Base-by-base conservation (phyloP, 2,888 invertebrate species). In the Drosophila diplacantha region DNA sequence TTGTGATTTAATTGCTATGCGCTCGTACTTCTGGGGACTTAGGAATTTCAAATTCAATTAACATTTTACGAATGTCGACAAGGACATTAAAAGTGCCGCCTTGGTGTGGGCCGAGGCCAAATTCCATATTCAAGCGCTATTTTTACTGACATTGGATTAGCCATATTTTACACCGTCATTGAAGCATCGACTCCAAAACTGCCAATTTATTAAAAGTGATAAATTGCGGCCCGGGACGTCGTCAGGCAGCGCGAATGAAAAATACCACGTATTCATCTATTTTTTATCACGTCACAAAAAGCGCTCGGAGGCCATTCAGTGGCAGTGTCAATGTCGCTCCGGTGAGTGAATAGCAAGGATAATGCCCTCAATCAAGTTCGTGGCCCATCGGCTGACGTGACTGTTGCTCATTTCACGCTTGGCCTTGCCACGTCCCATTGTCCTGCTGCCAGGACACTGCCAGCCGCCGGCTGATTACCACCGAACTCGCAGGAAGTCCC, bases 331-430 rank as follows among this genome's bases (percentile, higher is more conserved):
- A 54, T 54, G 47, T 62, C 63, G 37, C 41, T 34, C 31, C 47
- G 43, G 35, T 49, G 60, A 31, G 24, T 43, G 53, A 41, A 29
- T 52, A 63, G 52, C 52, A 16, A 35, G 51, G 43, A 44, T 52
- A 62, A 39, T 62, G 61, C 52, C 61, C 59, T 62, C 61, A 60
- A 51, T 60, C 61, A 62, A 61, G 61, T 39, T 52, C 39, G 62
- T 35, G 46, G 59, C 49, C 31, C 43, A 43, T 29, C 22, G 52
- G 62, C 18, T 63, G 62, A 63, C 62, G 67, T 67, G 68, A 53
- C 68, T 69, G 62, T 51, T 69, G 58, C 55, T 69, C 59, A 68
- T 69, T 69, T 69, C 69, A 68, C 58, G 69, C 58, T 68, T 62
- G 58, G 63, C 49, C 56, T 49, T 69, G 26, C 55, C 62, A 68